Evolutionary conservation across 1,140 invertebrate genomes (phyloP), one percentile per base, ranked within the genome.

Genomic region (Ctenoplectra terminalis): DNA sequence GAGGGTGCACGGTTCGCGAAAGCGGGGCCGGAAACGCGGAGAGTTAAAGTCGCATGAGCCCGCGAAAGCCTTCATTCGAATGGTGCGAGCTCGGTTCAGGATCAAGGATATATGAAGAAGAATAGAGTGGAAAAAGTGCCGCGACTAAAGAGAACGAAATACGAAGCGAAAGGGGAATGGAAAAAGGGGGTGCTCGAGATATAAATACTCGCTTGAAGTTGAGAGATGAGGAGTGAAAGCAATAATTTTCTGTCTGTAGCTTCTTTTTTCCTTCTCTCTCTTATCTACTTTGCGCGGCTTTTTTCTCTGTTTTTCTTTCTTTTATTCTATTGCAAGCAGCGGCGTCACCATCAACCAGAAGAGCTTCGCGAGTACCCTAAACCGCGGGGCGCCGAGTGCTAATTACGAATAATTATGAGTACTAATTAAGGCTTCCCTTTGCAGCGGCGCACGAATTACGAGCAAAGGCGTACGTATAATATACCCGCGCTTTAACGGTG

Each of bases 331-430:
- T 63, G 54, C 78, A 43, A 72, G 56, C 40, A 50, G 60, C 78
- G 48, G 79, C 79, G 71, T 61, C 71, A 56, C 48, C 69, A 43
- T 58, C 64, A 75, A 69, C 54, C 73, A 54, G 56, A 74, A 82
- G 69, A 67, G 52, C 63, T 73, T 79, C 60, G 73, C 75, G 75
- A 88, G 80, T 64, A 67, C 60, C 72, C 70, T 81, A 75, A 87
- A 88, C 79, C 74, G 72, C 66, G 82, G 37, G 37, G 34, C 74
- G 86, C 71, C 87, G 82, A 90, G 87, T 89, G 84, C 90, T 92
- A 89, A 91, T 91, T 91, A 90, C 78, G 90, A 90, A 90, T 92
- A 91, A 92, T 92, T 91, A 91, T 87, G 90, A 90, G 90, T 84
- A 81, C 88, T 91, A 92, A 92, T 92, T 92, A 92, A 91, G 90